phyloP scores from a whole-genome alignment of 2,113 vertebrate species.

The Casuarius casuarius region DNA sequence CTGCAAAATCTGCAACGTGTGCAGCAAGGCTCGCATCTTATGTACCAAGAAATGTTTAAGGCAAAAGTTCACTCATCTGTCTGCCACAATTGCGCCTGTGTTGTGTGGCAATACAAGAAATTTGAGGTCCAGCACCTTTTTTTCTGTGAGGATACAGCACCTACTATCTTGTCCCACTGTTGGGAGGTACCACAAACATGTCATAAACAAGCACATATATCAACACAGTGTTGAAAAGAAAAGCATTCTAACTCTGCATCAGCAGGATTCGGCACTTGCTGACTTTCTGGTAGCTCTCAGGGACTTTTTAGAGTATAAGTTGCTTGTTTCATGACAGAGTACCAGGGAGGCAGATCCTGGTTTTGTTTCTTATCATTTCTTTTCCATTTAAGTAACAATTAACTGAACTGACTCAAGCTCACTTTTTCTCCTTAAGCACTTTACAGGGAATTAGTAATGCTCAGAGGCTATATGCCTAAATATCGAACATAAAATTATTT shows the following conservation, averaged over 20 bases:
- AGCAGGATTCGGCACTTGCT: too few species aligned
- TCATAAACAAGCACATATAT: background rate
- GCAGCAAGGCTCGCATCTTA: too few species aligned
- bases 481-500: background rate
- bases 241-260: background rate
- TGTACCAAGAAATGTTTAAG: too few species aligned
- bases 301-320: background rate
- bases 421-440: background rate
- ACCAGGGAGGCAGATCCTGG: background rate
- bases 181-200: background rate
- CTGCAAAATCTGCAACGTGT: too few species aligned
- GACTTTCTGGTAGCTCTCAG: background rate
- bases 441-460: background rate
- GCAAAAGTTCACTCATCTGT: too few species aligned
- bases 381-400: background rate
- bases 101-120: background rate
- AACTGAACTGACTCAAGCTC: background rate
- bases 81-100: too few species aligned
- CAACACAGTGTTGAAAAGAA: background rate
- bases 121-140: background rate
- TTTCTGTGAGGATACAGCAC: background rate
- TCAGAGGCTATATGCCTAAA: background rate
- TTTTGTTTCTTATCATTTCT: background rate
- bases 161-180: background rate
- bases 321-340: background rate